A percentile compares a stretch with the other conserved stretches of the same genome.
These are phyloP conservation scores for Plecturocebus donacophilus DNA, from an alignment of 2,113 vertebrate species.

Conservation along the genomic window DNA sequence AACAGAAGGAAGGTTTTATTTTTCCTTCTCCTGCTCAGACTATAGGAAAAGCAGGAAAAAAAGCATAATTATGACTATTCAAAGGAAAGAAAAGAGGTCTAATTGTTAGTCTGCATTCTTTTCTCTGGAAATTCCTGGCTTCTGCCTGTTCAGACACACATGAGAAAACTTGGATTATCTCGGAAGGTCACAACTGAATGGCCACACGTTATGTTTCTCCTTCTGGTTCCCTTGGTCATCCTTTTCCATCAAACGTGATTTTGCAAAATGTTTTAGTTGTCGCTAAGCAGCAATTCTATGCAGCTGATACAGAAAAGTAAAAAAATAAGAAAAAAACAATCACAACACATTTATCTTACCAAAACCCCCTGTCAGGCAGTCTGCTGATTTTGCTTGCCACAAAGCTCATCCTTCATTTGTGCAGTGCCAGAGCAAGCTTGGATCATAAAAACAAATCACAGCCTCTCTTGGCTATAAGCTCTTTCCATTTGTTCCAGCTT, in stretches of 20 bases:
- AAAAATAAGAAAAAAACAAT: not conserved
- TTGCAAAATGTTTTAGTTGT: slow-evolving; percentile 71
- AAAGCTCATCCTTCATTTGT: slow-evolving; percentile 53
- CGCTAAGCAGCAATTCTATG: slow-evolving; percentile 54
- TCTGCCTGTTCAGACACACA: slow-evolving; percentile 22
- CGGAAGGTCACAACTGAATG: slow-evolving; percentile 77
- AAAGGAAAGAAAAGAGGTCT: slow-evolving; percentile 39
- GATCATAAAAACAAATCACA: slow-evolving; percentile 54
- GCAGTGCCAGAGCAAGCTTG: slow-evolving; percentile 27
- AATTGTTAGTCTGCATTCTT: slow-evolving; percentile 22
- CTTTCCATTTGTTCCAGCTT: slow-evolving; percentile 68
- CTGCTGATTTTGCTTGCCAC: slow-evolving; percentile 52
- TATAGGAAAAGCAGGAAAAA: not conserved
- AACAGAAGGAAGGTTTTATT: slow-evolving; percentile 39
- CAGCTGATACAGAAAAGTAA: slow-evolving; percentile 44
- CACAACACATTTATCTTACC: slow-evolving; percentile 44
- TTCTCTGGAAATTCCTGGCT: slow-evolving; percentile 7
- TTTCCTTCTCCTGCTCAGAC: slow-evolving; percentile 27
- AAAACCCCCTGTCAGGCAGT: slow-evolving; percentile 66
- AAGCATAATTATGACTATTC: not conserved
- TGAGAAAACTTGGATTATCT: slow-evolving; percentile 67
- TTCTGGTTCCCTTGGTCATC: not conserved
- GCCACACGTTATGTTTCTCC: slow-evolving; percentile 37
- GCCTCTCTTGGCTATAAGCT: slow-evolving; percentile 71
- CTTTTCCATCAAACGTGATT: slow-evolving; percentile 65